A percentile compares a stretch with the other conserved stretches of the same genome.
phyloP scores from a whole-genome alignment of 2,113 vertebrate genomes.

The Sander lucioperca region DNA sequence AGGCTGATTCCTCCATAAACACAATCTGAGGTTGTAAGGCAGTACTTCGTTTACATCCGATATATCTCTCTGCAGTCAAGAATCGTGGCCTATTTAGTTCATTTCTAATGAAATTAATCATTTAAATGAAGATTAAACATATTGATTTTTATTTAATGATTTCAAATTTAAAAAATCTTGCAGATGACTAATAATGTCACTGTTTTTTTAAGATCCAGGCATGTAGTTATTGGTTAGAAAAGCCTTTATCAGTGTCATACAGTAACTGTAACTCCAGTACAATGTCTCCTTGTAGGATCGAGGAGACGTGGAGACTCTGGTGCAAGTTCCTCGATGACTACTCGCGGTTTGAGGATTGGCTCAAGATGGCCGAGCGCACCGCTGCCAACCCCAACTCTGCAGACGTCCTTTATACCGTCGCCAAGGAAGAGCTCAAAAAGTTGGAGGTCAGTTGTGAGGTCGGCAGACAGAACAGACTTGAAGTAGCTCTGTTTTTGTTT shows the following conservation, averaged over 20 bases:
- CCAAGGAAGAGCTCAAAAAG: conserved; percentile 95
- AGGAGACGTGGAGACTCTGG: conserved; percentile 96
- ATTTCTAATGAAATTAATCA: no score
- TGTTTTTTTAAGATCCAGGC: neutral
- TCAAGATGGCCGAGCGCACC: conserved; percentile 87
- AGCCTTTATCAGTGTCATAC: neutral
- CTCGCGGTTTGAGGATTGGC: conserved; percentile 94
- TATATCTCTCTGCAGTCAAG: neutral
- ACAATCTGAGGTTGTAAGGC: neutral
- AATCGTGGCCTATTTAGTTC: neutral
- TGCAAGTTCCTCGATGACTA: conserved; percentile 94
- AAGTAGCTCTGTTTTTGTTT: neutral
- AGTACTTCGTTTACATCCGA: neutral
- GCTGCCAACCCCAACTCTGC: conserved; percentile 91
- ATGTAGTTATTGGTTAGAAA: neutral
- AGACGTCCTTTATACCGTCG: conserved; percentile 88
- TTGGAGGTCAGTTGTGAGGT: conserved; percentile 88
- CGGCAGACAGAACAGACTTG: neutral
- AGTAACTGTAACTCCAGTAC: neutral
- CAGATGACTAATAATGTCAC: neutral
- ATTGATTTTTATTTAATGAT: neutral
- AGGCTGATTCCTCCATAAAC: neutral
- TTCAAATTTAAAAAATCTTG: neutral
- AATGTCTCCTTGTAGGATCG: conserved; percentile 85
- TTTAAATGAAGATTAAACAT: neutral